These are phyloP conservation scores for Protosalanx chinensis DNA, from an alignment of 2,797 vertebrate species.

Conservation along the genomic window DNA sequence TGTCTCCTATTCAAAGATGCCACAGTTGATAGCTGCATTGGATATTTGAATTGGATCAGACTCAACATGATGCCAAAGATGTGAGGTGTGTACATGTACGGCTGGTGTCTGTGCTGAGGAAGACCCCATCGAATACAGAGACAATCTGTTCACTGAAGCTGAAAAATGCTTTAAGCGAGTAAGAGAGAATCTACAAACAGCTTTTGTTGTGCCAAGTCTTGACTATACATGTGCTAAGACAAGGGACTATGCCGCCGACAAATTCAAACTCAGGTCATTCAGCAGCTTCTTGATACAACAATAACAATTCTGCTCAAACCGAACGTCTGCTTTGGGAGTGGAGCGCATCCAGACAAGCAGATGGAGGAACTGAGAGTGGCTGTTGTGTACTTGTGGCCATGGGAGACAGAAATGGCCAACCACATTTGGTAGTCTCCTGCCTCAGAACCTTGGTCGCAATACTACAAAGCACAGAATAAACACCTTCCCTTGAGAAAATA, in stretches of 20 bases:
- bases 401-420: constrained; percentile 40
- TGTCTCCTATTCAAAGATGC: background rate
- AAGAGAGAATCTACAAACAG: constrained; percentile 32
- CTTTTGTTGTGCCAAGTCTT: constrained; percentile 29
- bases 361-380: constrained; percentile 37
- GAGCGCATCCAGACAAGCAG: constrained; percentile 51
- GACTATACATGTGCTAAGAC: constrained; percentile 29
- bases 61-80: background rate
- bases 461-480: constrained; percentile 45
- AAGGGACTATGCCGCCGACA: constrained; percentile 33
- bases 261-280: constrained; percentile 57
- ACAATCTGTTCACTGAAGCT: constrained; percentile 18
- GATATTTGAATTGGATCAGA: background rate
- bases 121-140: background rate
- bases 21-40: background rate
- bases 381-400: constrained; percentile 51
- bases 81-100: background rate
- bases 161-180: constrained; percentile 5
- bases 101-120: background rate
- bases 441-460: constrained; percentile 38
- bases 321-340: constrained; percentile 46
- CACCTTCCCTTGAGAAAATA: constrained; percentile 40
- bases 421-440: constrained; percentile 27
- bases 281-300: constrained; percentile 61
- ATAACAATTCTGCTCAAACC: constrained; percentile 52